Evolutionary conservation across 2,797 vertebrate genomes (phyloP), one percentile per base, ranked within the genome.

Genomic region (Phrynocephalus vlangalii): DNA sequence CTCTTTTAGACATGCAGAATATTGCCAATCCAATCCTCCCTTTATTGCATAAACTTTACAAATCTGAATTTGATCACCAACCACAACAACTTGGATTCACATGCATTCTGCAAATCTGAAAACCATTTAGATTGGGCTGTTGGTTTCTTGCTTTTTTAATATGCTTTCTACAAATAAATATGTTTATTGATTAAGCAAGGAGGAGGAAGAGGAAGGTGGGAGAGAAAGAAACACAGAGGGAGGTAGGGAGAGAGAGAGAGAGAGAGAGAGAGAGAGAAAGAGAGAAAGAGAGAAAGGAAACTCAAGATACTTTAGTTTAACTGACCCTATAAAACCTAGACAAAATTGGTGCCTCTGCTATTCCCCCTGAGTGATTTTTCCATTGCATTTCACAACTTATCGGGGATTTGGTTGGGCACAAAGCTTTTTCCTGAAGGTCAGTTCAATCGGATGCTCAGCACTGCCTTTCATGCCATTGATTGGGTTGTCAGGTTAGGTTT

Each of bases 361-460:
- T 95, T 94, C 91, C 85, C 87, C 79, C 85, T 91, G 94, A 93
- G 93, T 94, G 93, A 95, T 95, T 94, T 94, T 95, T 94, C 94
- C 93, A 87, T 93, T 92, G 94, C 93, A 91, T 95, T 94, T 95
- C 94, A 94, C 94, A 90, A 92, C 90, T 95, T 94, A 95, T 94
- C 91, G 90, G 89, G 85, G 91, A 91, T 93, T 92, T 92, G 91
- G 91, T 91, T 93, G 91, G 92, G 91, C 91, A 93, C 91, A 93
- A 92, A 94, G 82, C 88, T 66, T 88, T 84, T 87, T 60, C 76
- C 90, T 94, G 92, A 81, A 93, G 94, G 90, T 94, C 89, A 93
- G 86, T 92, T 96, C 94, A 94, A 94, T 95, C 93, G 90, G 91
- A 86, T 86, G 92, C 90, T 93, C 91, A 91, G 90, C 91, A 79